phyloP scores from a whole-genome alignment of 2,797 vertebrate genomes.

The Pangasius macronema region DNA sequence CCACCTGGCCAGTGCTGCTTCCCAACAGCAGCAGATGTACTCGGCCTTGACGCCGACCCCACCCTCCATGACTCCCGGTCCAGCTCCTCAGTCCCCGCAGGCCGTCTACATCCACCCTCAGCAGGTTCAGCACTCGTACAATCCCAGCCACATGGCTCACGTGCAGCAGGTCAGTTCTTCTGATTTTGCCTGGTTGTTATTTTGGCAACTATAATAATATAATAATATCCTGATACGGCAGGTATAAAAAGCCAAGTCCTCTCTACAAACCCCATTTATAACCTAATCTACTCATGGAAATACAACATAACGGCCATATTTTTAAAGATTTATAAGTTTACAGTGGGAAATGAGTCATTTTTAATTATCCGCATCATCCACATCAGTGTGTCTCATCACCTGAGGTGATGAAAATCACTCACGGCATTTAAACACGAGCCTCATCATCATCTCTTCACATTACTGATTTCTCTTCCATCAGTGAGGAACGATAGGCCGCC shows the following conservation, averaged over 20 bases:
- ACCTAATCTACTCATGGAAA: neutral
- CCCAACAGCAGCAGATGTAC: constrained; percentile 96
- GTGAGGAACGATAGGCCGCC: no score
- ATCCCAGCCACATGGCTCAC: constrained; percentile 94
- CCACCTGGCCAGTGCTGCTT: constrained; percentile 83
- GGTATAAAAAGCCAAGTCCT: neutral
- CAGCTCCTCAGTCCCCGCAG: constrained; percentile 96
- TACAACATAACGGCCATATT: neutral
- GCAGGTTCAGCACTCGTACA: constrained; percentile 96
- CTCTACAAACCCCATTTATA: neutral
- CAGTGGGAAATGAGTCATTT: neutral
- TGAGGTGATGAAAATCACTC: neutral
- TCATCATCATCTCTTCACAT: neutral
- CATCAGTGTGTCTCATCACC: neutral
- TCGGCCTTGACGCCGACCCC: constrained; percentile 92
- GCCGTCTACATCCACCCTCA: constrained; percentile 96
- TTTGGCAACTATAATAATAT: no score
- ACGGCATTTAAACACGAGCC: neutral
- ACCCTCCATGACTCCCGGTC: constrained; percentile 95
- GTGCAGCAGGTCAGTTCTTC: constrained; percentile 86
- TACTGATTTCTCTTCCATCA: neutral
- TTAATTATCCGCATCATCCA: neutral
- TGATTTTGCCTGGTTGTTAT: neutral
- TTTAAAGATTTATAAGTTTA: neutral
- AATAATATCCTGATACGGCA: neutral